Base-by-base conservation (phyloP, 2,797 vertebrate genomes). In the Pseudochirops cupreus region DNA sequence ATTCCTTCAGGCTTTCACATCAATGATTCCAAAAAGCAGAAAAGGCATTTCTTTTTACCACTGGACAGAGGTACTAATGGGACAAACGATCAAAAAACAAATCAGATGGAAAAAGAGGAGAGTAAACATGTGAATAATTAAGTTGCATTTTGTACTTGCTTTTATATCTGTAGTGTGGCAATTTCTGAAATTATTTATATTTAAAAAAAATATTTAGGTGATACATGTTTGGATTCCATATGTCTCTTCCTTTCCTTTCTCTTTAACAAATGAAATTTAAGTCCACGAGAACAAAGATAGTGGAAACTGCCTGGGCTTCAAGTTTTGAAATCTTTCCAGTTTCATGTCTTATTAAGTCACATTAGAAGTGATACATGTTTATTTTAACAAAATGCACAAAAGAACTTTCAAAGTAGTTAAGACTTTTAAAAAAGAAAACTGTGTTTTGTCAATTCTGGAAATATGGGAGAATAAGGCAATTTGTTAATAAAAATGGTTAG, bases 261-360 rank as follows among this genome's bases (percentile, higher is more conserved):
- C 31, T 93, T 95, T 14, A 95, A 95, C 92, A 94, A 97, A 96
- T 96, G 95, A 95, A 96, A 97, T 96, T 96, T 96, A 56, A 97
- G 94, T 97, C 96, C 94, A 96, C 91, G 95, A 92, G 93, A 96
- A 91, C 55, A 52, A 95, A 93, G 94, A 95, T 56, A 96, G 59
- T 96, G 97, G 97, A 97, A 97, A 96, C 96, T 97, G 97, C 94
- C 96, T 95, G 95, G 97, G 96, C 95, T 96, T 97, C 97, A 96
- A 92, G 97, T 96, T 96, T 98, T 97, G 97, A 98, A 98, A 91
- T 95, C 93, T 97, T 97, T 97, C 96, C 98, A 98, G 97, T 97
- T 98, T 98, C 97, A 97, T 98, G 97, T 98, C 98, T 98, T 97
- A 97, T 97, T 97, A 98, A 97, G 96, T 59, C 95, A 94, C 95